A percentile compares a stretch with the other conserved stretches of the same genome.
Evolutionary conservation across 1,140 invertebrate genomes (phyloP).

Genomic region (Papilio xuthus): DNA sequence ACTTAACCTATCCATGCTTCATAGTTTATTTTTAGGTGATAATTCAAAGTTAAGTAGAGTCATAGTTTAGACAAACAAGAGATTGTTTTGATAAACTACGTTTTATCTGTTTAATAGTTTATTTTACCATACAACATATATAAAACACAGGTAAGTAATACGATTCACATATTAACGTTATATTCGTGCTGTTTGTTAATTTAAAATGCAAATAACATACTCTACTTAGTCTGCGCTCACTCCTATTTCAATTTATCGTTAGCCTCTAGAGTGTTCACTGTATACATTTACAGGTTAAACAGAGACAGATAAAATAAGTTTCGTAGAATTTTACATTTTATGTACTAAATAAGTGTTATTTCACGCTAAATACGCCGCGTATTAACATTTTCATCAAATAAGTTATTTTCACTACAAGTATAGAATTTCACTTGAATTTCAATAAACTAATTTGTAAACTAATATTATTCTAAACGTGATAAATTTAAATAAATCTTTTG

Average conservation of each 20-base stretch:
- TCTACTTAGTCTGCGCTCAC: not conserved
- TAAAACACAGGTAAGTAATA: too few species aligned
- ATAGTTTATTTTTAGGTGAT: too few species aligned
- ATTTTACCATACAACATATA: too few species aligned
- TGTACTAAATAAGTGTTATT: not conserved
- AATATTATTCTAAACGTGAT: too few species aligned
- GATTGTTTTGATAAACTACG: too few species aligned
- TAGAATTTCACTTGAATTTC: too few species aligned
- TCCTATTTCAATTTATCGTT: not conserved
- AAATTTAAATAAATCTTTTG: not conserved
- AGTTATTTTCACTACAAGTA: too few species aligned
- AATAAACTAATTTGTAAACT: too few species aligned
- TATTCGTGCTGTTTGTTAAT: not conserved
- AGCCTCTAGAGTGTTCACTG: not conserved
- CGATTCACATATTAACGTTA: not conserved
- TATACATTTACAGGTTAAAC: not conserved
- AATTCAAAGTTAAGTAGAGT: too few species aligned
- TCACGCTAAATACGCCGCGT: not conserved
- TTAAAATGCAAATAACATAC: not conserved
- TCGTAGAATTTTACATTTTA: not conserved
- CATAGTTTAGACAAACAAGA: not conserved
- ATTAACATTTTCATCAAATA: not conserved
- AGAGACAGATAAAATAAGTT: not conserved
- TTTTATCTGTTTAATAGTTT: too few species aligned
- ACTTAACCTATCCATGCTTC: too few species aligned